phyloP scores from a whole-genome alignment of 1,140 invertebrate genomes.

The Drosophila pectinifera region DNA sequence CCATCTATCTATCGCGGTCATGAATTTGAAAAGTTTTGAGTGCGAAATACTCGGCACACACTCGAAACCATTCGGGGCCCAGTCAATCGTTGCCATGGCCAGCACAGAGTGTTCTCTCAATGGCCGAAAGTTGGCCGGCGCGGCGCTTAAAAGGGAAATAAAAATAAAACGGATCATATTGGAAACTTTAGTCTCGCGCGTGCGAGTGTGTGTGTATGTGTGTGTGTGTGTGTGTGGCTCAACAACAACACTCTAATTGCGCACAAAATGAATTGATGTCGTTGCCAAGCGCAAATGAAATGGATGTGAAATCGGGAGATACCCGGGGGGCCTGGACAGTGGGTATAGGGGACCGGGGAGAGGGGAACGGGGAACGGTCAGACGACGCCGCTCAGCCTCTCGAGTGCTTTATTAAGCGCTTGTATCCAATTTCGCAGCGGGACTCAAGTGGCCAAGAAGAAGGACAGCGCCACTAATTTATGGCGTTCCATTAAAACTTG shows the following conservation, averaged over 20 bases:
- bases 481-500: constrained; percentile 81
- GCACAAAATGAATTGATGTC: constrained; percentile 81
- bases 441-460: constrained; percentile 70
- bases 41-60: constrained; percentile 52
- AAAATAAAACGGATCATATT: constrained; percentile 42
- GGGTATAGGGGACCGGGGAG: no score
- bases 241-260: constrained; percentile 77
- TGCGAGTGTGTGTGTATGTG: constrained; percentile 34
- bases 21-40: constrained; percentile 66
- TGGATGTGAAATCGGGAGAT: constrained; percentile 46
- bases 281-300: constrained; percentile 78
- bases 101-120: constrained; percentile 48
- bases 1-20: constrained; percentile 18
- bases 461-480: constrained; percentile 72
- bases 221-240: constrained; percentile 32
- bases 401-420: constrained; percentile 80
- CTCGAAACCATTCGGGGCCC: constrained; percentile 54
- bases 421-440: constrained; percentile 77
- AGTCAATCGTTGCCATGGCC: constrained; percentile 53
- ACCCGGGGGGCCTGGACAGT: not conserved
- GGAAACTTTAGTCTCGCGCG: constrained; percentile 47
- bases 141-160: constrained; percentile 36
- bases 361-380: constrained; percentile 25
- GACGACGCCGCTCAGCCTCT: constrained; percentile 61
- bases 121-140: constrained; percentile 69